Percentiles rank a stretch among this genome's conserved stretches.
These are phyloP conservation scores for Dryocosmus kuriphilus DNA, from an alignment of 2,888 invertebrate genomes.

Conservation along the genomic window DNA sequence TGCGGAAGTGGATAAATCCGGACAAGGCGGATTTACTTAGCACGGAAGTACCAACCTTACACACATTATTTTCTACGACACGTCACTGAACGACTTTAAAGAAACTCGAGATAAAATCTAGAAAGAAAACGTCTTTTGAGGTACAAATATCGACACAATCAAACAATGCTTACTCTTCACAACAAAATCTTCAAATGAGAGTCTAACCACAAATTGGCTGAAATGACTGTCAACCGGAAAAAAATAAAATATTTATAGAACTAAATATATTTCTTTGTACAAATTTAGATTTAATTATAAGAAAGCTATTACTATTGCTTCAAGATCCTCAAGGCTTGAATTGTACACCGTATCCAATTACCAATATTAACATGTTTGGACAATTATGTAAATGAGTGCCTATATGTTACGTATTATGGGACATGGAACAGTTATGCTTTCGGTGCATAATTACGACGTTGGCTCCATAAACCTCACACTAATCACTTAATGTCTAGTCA, in stretches of 20 bases:
- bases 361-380: slow-evolving; percentile 15
- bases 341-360: slow-evolving; percentile 18
- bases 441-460: slow-evolving; percentile 12
- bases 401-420: not conserved
- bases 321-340: slow-evolving; percentile 1
- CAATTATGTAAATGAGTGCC: slow-evolving; percentile 21
- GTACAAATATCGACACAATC: not conserved
- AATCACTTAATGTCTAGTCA: slow-evolving; percentile 29
- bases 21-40: slow-evolving; percentile 39
- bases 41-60: slow-evolving; percentile 12
- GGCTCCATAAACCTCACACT: slow-evolving; percentile 3
- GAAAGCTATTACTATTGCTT: not conserved
- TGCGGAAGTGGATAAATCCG: slow-evolving; percentile 32
- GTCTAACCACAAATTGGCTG: not conserved
- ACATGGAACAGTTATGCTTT: slow-evolving; percentile 7
- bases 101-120: slow-evolving; percentile 25
- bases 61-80: slow-evolving; percentile 28
- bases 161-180: not conserved
- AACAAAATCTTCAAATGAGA: not conserved
- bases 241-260: too few relatives aligned
- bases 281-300: too few relatives aligned
- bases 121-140: not conserved
- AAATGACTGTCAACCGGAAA: not conserved
- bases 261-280: too few relatives aligned
- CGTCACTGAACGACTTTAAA: slow-evolving; percentile 10